Percentiles rank a stretch among this genome's conserved stretches.
Conservation (phyloP, 2,888 invertebrate genomes). For the Heliconius ethilla region DNA sequence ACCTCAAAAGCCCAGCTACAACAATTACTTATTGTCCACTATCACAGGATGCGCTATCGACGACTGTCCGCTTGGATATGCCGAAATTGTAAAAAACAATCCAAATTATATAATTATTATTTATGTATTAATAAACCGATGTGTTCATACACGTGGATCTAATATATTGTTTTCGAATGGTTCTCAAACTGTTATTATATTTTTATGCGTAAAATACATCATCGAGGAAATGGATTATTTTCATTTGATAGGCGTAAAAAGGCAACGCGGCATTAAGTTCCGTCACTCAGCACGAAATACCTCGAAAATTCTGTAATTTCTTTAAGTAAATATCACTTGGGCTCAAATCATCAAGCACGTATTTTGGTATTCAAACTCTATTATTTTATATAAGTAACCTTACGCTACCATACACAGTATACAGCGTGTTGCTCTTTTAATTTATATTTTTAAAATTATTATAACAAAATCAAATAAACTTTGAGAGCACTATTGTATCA, state of each 20-base stretch:
- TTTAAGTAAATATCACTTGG: too few relatives aligned
- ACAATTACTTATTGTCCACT: slow-evolving; percentile 15
- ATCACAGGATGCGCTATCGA: slow-evolving; percentile 50
- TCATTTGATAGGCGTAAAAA: too few relatives aligned
- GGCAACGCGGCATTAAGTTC: too few relatives aligned
- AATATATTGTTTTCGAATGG: slow-evolving; percentile 47
- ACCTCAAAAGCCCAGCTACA: slow-evolving; percentile 30
- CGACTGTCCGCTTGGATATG: slow-evolving; percentile 57
- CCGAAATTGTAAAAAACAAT: slow-evolving; percentile 42
- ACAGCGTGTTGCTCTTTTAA: not conserved
- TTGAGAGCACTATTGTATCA: slow-evolving; percentile 51
- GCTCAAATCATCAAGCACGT: too few relatives aligned
- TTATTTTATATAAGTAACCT: too few relatives aligned
- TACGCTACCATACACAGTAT: not conserved
- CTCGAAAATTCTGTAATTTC: too few relatives aligned
- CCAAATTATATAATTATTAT: slow-evolving; percentile 35
- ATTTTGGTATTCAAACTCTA: too few relatives aligned
- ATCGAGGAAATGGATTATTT: too few relatives aligned
- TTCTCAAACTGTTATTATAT: slow-evolving; percentile 17
- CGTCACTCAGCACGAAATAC: too few relatives aligned
- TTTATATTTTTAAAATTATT: not conserved
- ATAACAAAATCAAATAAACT: slow-evolving; percentile 44
- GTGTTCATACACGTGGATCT: slow-evolving; percentile 51
- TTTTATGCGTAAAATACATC: too few relatives aligned
- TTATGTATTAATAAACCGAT: slow-evolving; percentile 20